phyloP scores from a whole-genome alignment of 2,888 invertebrate genomes.

The Aricia artaxerxes region DNA sequence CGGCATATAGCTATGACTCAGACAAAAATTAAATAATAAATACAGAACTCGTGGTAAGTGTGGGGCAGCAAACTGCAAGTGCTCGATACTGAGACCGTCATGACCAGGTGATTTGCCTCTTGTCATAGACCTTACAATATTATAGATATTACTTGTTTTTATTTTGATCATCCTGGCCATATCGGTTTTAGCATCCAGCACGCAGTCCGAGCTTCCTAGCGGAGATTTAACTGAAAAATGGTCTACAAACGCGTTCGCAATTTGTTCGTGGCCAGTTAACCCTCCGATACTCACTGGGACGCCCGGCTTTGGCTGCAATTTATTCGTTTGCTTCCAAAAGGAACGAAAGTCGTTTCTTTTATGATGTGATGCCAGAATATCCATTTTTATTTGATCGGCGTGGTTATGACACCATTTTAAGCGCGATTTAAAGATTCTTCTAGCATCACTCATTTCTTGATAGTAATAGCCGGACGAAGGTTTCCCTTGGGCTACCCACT shows the following conservation, averaged over 20 bases:
- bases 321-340: neutral
- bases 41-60: too few species aligned
- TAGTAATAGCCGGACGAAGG: neutral
- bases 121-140: neutral
- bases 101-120: neutral
- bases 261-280: neutral
- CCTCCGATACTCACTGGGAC: too few species aligned
- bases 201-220: neutral
- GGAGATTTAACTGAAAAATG: neutral
- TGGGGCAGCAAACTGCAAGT: neutral
- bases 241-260: neutral
- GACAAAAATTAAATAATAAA: too few species aligned
- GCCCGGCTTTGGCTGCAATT: too few species aligned
- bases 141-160: slow-evolving; percentile 1
- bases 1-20: too few species aligned
- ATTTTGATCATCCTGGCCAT: neutral
- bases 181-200: neutral
- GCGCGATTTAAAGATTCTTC: neutral
- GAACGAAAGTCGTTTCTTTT: neutral
- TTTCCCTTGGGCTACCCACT: slow-evolving; percentile 4
- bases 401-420: neutral
- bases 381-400: neutral
- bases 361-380: slow-evolving; percentile 3
- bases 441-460: slow-evolving; percentile 7
- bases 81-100: slow-evolving; percentile 8